Evolutionary conservation across 2,888 invertebrate species (phyloP).

Genomic region (Formica aserva): DNA sequence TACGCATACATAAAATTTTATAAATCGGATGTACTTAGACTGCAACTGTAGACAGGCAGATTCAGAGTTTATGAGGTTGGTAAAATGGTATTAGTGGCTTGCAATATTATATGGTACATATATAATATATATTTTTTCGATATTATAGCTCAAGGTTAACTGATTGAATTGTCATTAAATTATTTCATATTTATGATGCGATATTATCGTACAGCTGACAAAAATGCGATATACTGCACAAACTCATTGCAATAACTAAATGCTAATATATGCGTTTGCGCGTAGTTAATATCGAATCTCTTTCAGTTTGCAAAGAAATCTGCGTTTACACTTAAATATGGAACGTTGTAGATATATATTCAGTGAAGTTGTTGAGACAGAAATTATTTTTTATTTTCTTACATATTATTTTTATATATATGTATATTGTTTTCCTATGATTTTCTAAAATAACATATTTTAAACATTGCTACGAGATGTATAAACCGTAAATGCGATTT

Average conservation of each 20-base stretch:
- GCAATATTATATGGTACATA: not conserved
- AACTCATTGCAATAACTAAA: constrained; percentile 41
- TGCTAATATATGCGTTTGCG: constrained; percentile 46
- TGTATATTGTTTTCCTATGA: not conserved
- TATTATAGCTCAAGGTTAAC: constrained; percentile 33
- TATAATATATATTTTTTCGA: not conserved
- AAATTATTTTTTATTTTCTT: constrained; percentile 10
- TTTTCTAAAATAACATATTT: not conserved
- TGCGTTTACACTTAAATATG: constrained; percentile 26
- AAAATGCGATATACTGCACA: constrained; percentile 15
- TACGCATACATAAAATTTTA: not conserved
- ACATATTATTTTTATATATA: not conserved
- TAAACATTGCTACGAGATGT: not conserved
- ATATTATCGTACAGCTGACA: constrained; percentile 22
- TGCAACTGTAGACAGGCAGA: not conserved
- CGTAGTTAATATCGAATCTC: constrained; percentile 35
- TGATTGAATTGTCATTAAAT: constrained; percentile 37
- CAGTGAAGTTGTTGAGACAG: not conserved
- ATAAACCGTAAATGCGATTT: constrained; percentile 26
- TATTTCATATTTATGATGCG: constrained; percentile 40
- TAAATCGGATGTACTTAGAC: not conserved
- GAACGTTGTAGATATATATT: not conserved
- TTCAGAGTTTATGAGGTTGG: not conserved
- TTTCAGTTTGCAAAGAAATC: constrained; percentile 29
- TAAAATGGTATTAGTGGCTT: not conserved